Base-by-base conservation (phyloP, 2,888 invertebrate species). In the Agrotis puta region DNA sequence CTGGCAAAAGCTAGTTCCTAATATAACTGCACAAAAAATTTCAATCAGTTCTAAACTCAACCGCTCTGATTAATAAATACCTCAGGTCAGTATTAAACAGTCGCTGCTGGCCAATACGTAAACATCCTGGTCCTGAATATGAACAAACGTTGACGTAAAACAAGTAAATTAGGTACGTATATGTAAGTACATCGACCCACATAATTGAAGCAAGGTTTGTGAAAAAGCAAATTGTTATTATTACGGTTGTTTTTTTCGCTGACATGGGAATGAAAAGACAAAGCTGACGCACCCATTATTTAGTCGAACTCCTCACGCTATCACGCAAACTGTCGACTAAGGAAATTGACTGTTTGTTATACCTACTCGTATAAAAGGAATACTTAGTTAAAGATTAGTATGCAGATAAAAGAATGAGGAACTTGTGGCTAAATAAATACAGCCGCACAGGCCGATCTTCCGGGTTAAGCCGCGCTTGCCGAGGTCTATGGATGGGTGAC, bases 91-190 rank as follows among this genome's bases (percentile, higher is more conserved):
- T 72, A 67, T 51, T 61, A 69, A 57, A 53, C 64, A 43, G 59
- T 59, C 50, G 63, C 64, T 71, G 63, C 56, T 47, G 45, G 51
- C 56, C 45, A 65, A 56, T 69, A 33, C 56, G 50, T 81, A 81
- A 85, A 83, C 74, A 85, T 83, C 84, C 82, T 72, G 84, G 66
- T 77, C 68, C 70, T 79, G 62, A 83, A 85, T 70, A 73, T 71
- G n/a, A n/a, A n/a, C 57, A 69, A 59, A 70, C 53, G 62, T 67
- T 71, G 66, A 83, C 64, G 83, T 73, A 53, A 39, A 84, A 50
- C 63, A 53, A 59, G 53, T 66, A 27, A 67, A 59, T 77, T n/a
- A n/a, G n/a, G n/a, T 50, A 59, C 24, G 20, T 43, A 47, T 39
- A 81, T 16, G 22, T 22, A 24, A 54, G 27, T 62, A 61, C 56